Conservation (phyloP, 2,113 vertebrate genomes). For the Dipodomys stephensi region DNA sequence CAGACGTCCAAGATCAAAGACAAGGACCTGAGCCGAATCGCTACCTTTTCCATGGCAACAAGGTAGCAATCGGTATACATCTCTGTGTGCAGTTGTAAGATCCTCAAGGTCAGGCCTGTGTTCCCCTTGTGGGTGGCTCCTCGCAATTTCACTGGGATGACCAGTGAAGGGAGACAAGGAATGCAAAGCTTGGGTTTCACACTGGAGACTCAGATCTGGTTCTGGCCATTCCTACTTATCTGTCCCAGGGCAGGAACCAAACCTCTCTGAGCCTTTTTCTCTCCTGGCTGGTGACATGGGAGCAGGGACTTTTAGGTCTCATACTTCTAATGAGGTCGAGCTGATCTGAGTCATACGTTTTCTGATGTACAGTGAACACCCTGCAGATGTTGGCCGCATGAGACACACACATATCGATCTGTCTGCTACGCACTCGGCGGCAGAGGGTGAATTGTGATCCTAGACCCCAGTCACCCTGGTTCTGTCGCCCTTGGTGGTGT, state of each 20-base stretch:
- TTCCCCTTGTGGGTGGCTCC: neutral
- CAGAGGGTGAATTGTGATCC: neutral
- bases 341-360: neutral
- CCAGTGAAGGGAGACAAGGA: neutral
- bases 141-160: neutral
- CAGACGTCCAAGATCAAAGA: too few species aligned
- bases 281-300: neutral
- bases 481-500: too few species aligned
- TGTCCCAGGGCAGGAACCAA: rapidly evolving
- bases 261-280: neutral
- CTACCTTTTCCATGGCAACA: too few species aligned
- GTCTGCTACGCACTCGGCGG: neutral
- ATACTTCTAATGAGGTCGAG: neutral
- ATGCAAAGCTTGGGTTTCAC: neutral
- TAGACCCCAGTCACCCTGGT: neutral
- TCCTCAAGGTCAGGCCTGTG: neutral
- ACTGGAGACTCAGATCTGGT: neutral
- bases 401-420: neutral
- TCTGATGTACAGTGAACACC: neutral
- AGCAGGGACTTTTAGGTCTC: neutral
- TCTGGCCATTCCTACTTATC: neutral
- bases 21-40: too few species aligned
- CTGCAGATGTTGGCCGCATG: neutral
- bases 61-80: too few species aligned
- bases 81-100: too few species aligned